Evolutionary conservation across 1,140 invertebrate genomes (phyloP).

Genomic region (Amphibalanus amphitrite): DNA sequence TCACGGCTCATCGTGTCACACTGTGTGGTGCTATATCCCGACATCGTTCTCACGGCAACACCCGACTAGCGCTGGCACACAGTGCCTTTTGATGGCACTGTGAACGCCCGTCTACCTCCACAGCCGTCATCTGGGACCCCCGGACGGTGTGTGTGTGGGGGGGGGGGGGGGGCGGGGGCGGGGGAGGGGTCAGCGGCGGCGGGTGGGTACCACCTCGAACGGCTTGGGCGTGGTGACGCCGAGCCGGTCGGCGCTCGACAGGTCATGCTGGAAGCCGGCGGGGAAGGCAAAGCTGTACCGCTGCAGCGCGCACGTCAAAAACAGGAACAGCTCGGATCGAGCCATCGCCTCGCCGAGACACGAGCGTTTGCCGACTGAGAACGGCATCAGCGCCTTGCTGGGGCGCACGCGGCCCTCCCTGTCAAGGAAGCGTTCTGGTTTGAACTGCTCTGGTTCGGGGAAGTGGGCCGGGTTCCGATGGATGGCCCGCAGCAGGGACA

Average conservation of each 20-base stretch:
- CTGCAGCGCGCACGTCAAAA: not conserved
- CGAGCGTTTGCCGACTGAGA: slow-evolving; percentile 29
- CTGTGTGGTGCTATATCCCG: no score
- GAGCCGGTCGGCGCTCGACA: not conserved
- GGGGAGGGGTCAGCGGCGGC: no score
- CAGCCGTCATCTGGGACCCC: no score
- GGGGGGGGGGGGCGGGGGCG: no score
- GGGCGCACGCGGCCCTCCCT: slow-evolving; percentile 11
- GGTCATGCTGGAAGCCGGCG: not conserved
- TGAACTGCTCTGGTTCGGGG: slow-evolving; percentile 25
- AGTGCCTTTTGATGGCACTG: no score
- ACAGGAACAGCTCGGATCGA: not conserved
- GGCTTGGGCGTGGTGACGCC: not conserved
- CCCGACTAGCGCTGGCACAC: no score
- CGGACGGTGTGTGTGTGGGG: no score
- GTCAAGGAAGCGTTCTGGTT: slow-evolving; percentile 24
- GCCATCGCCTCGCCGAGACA: no score
- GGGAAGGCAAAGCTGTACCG: not conserved
- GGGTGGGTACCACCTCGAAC: not conserved
- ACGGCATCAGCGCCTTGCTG: slow-evolving; percentile 14
- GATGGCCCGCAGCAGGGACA: slow-evolving; percentile 27
- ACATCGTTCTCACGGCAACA: no score
- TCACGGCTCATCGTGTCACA: no score
- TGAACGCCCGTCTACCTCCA: no score
- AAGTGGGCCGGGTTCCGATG: slow-evolving; percentile 24